A percentile compares a stretch with the other conserved stretches of the same genome.
Conservation (phyloP, 1,140 invertebrate genomes). For the Brachionus angularis region DNA sequence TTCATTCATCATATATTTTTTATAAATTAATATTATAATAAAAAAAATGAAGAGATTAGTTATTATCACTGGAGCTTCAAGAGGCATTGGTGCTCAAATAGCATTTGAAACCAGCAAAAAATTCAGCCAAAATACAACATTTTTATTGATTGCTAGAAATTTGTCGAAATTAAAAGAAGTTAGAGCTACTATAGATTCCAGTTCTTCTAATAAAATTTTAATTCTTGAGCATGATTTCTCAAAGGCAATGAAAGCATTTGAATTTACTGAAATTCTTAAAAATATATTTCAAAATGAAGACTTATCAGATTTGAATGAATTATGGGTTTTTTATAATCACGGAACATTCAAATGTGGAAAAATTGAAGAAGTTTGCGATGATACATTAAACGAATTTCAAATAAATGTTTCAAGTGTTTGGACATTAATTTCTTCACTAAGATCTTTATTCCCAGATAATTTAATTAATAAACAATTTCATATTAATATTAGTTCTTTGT, state of each 20-base stretch:
- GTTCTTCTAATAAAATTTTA: background rate
- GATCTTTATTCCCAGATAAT: background rate
- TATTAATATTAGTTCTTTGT: background rate
- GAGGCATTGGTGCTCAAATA: background rate
- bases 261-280: background rate
- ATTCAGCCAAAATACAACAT: background rate
- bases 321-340: background rate
- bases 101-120: background rate
- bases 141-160: background rate
- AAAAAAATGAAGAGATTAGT: background rate
- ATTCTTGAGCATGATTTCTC: background rate
- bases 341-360: background rate
- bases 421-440: background rate
- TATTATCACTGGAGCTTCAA: background rate
- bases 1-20: no score
- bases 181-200: background rate
- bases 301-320: background rate
- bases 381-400: background rate
- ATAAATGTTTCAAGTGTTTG: background rate
- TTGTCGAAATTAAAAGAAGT: background rate
- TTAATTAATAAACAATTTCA: background rate
- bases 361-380: background rate
- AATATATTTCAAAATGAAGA: background rate
- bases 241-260: background rate
- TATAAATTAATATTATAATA: no score